These are phyloP conservation scores for Solenopsis fugax DNA, from an alignment of 1,140 invertebrate genomes.

Conservation along the genomic window DNA sequence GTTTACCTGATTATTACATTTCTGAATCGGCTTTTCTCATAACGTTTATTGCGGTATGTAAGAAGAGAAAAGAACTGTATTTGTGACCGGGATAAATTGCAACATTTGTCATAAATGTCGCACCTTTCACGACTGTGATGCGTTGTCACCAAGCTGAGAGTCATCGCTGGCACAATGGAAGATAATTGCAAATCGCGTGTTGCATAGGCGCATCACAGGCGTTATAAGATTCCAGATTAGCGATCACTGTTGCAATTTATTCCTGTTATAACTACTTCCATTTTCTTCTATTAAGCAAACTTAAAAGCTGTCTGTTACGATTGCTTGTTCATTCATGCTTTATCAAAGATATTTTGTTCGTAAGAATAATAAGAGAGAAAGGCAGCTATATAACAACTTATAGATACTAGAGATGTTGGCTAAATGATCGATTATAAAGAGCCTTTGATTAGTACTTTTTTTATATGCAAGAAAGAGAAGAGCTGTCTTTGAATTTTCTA, in stretches of 20 bases:
- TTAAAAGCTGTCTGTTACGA: constrained; percentile 23
- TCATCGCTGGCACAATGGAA: constrained; percentile 36
- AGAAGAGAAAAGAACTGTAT: background rate
- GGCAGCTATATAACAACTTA: constrained; percentile 19
- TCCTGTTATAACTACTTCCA: constrained; percentile 16
- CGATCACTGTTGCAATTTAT: constrained; percentile 44
- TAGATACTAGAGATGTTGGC: background rate
- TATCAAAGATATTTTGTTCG: constrained; percentile 42
- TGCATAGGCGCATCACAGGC: constrained; percentile 20
- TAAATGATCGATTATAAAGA: constrained; percentile 18
- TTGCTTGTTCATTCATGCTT: constrained; percentile 25
- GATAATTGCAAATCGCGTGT: constrained; percentile 43
- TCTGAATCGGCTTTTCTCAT: background rate
- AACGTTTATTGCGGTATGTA: background rate
- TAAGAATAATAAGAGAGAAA: constrained; percentile 29
- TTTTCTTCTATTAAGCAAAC: constrained; percentile 22
- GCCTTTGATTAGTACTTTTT: background rate
- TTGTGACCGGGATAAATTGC: constrained; percentile 33
- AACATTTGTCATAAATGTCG: constrained; percentile 47
- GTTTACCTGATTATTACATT: constrained; percentile 13
- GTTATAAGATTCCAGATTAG: constrained; percentile 23
- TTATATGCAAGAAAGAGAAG: background rate
- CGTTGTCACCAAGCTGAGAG: constrained; percentile 41
- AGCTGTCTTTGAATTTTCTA: constrained; percentile 10
- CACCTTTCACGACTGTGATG: constrained; percentile 33